Evolutionary conservation across 2,888 invertebrate genomes (phyloP).

Genomic region (Ischnura elegans): DNA sequence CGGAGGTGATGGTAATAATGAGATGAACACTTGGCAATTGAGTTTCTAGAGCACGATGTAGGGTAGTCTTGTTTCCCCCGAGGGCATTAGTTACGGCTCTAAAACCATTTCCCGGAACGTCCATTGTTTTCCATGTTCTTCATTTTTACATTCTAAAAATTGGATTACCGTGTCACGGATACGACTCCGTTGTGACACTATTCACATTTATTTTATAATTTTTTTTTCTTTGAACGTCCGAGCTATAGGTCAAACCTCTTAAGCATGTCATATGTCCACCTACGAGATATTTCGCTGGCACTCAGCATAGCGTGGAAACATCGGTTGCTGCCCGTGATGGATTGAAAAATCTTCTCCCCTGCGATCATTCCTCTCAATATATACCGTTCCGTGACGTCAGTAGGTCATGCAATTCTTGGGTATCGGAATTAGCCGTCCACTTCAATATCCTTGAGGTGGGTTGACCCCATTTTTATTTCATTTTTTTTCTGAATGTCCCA

Average conservation of each 20-base stretch:
- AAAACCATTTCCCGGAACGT: too few species aligned
- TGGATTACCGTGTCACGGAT: not conserved
- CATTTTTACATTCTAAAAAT: not conserved
- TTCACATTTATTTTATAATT: not conserved
- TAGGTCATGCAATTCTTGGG: not conserved
- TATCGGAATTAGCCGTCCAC: not conserved
- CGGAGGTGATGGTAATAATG: too few species aligned
- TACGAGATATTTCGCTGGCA: not conserved
- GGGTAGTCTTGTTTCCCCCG: too few species aligned
- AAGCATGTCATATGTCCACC: not conserved
- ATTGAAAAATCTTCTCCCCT: not conserved
- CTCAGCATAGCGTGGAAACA: not conserved
- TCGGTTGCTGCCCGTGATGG: not conserved
- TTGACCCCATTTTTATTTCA: not conserved
- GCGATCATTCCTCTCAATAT: not conserved
- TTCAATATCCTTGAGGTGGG: not conserved
- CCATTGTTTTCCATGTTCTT: not conserved
- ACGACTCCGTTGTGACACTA: too few species aligned
- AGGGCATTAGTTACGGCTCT: too few species aligned
- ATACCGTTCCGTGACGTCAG: not conserved
- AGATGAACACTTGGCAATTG: too few species aligned
- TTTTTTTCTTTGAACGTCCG: not conserved
- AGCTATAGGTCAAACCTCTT: not conserved
- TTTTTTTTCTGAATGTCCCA: not conserved
- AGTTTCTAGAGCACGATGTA: too few species aligned